These are phyloP conservation scores for Chrysodeixis includens DNA, from an alignment of 2,888 invertebrate genomes.

Conservation along the genomic window DNA sequence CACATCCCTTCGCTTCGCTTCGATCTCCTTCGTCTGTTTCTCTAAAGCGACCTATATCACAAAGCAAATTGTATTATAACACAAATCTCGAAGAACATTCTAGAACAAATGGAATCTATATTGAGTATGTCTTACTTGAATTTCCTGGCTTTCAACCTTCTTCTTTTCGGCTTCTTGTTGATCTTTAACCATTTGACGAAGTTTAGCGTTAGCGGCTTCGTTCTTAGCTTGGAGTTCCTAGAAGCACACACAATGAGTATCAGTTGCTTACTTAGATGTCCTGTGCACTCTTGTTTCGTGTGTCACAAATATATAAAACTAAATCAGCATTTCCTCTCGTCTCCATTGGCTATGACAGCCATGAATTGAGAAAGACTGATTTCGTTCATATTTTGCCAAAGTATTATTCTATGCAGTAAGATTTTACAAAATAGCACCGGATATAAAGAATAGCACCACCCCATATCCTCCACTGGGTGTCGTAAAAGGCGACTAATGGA, in stretches of 20 bases:
- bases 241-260: conserved; percentile 10
- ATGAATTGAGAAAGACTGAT: no score
- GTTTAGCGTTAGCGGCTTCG: conserved; percentile 99
- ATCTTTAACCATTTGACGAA: conserved; percentile 99
- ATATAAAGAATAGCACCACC: no score
- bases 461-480: no score
- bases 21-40: conserved; percentile 97
- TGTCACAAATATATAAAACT: no score
- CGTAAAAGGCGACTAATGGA: no score
- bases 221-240: conserved; percentile 98
- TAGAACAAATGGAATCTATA: neutral
- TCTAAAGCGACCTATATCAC: conserved; percentile 90
- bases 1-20: conserved; percentile 97
- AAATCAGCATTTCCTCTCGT: no score
- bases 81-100: neutral
- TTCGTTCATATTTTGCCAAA: no score
- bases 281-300: no score
- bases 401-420: no score
- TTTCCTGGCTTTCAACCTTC: conserved; percentile 99
- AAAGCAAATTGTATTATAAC: conserved; percentile 4
- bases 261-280: neutral
- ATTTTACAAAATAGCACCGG: no score
- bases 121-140: conserved; percentile 89
- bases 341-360: no score
- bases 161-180: conserved; percentile 99